phyloP scores from a whole-genome alignment of 2,113 vertebrate genomes.

The Gallinago jamesoni region DNA sequence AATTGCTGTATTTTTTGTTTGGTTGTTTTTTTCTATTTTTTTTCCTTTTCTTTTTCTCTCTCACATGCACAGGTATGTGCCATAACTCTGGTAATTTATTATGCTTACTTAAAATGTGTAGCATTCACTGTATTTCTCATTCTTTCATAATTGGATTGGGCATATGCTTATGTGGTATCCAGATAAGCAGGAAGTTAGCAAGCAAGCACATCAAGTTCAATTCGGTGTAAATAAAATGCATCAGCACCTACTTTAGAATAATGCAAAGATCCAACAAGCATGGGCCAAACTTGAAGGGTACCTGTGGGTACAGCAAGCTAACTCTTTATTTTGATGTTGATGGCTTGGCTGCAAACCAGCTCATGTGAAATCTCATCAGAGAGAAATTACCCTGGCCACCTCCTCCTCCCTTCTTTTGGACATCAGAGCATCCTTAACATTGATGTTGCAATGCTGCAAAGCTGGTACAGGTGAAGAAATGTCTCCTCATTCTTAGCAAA shows the following conservation, averaged over 20 bases:
- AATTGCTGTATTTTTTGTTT: background rate
- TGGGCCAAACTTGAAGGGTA: background rate
- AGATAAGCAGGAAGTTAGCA: slow-evolving; percentile 74
- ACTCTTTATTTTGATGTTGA: background rate
- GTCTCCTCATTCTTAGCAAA: background rate
- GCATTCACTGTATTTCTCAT: slow-evolving; percentile 18
- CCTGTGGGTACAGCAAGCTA: background rate
- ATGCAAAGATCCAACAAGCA: background rate
- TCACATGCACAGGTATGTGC: background rate
- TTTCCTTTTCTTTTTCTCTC: background rate
- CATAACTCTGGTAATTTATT: background rate
- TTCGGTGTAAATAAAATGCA: slow-evolving; percentile 68
- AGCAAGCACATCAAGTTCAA: slow-evolving; percentile 65
- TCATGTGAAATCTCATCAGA: background rate
- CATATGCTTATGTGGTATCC: slow-evolving; percentile 76
- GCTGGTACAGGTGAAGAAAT: background rate
- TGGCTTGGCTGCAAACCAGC: slow-evolving; percentile 5
- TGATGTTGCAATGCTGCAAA: background rate
- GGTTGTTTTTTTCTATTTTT: fast-evolving
- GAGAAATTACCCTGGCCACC: background rate
- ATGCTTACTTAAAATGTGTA: slow-evolving; percentile 17
- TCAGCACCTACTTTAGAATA: slow-evolving; percentile 29
- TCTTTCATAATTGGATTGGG: slow-evolving; percentile 69
- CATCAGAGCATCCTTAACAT: background rate
- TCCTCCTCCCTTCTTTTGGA: background rate